Base-by-base conservation (phyloP, 2,113 vertebrate genomes). In the Platycercus adscitus region DNA sequence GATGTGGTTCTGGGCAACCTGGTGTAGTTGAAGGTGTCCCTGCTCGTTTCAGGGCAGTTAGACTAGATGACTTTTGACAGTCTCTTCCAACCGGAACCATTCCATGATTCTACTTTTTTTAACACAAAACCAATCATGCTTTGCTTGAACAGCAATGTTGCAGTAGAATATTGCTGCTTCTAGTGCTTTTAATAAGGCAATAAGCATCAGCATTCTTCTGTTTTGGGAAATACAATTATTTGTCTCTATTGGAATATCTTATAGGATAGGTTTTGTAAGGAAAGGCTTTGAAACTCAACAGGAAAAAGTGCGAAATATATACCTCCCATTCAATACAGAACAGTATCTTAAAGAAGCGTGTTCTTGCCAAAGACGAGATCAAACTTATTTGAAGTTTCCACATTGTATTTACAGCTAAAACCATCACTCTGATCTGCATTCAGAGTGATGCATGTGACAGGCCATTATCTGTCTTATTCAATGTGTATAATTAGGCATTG, bases 381-480 rank as follows among this genome's bases (percentile, higher is more conserved):
- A 64, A 78, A 88, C 35, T 76, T 86, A 65, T 53, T 93, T 84
- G 58, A 66, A 9, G 0, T 72, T 92, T 88, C 85, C 17, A n/a
- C 5, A 2, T 43, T 81, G 53, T 93, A 49, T 95, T 95, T 95
- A 85, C 93, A 89, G 84, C 84, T 91, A 58, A 91, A 93, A 60
- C 23, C 52, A 28, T 84, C 53, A 13, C 70, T 91, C 64, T 78
- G 63, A 68, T 96, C 93, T 94, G 69, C 73, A 69, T 95, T 91
- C 81, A 75, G 72, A 55, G 29, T 75, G 43, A 80, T 78, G 68
- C 43, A 29, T 92, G 43, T 94, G 94, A 92, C 87, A 91, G 47
- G 63, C 52, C 35, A 72, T 96, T 95, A 83, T 93, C 44, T 91
- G 69, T n/a, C 78, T 84, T 88, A 89, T 88, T 91, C 55, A 35